Evolutionary conservation across 1,140 invertebrate species (phyloP).

Genomic region (Papilio polytes): DNA sequence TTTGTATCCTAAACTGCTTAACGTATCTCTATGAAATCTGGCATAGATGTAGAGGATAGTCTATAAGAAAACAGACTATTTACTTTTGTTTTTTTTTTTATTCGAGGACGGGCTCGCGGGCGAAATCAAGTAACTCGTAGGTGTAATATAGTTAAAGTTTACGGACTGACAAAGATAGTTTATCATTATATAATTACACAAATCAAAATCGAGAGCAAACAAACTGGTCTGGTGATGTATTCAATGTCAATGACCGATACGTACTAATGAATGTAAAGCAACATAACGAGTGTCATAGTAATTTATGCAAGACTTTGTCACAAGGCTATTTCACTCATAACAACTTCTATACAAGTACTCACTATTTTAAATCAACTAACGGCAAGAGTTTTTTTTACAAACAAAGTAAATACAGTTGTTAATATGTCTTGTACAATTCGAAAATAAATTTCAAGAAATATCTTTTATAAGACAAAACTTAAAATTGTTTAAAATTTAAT

Average conservation of each 20-base stretch:
- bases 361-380: neutral
- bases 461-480: too few species aligned
- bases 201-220: constrained; percentile 30
- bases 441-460: too few species aligned
- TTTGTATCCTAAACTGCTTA: too few species aligned
- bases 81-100: too few species aligned
- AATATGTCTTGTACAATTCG: too few species aligned
- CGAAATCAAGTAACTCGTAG: too few species aligned
- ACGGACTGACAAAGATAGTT: neutral
- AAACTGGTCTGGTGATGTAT: constrained; percentile 33
- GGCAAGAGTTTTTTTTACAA: neutral
- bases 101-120: too few species aligned
- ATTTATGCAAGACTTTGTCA: constrained; percentile 11
- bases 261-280: neutral
- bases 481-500: too few species aligned
- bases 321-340: constrained; percentile 5
- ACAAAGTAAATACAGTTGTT: too few species aligned
- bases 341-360: constrained; percentile 6
- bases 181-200: constrained; percentile 27
- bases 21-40: too few species aligned
- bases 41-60: too few species aligned
- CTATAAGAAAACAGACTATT: too few species aligned
- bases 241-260: constrained; percentile 40
- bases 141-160: neutral
- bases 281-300: constrained; percentile 16